Conservation (phyloP, 2,888 invertebrate genomes). For the Rotaria macrura region DNA sequence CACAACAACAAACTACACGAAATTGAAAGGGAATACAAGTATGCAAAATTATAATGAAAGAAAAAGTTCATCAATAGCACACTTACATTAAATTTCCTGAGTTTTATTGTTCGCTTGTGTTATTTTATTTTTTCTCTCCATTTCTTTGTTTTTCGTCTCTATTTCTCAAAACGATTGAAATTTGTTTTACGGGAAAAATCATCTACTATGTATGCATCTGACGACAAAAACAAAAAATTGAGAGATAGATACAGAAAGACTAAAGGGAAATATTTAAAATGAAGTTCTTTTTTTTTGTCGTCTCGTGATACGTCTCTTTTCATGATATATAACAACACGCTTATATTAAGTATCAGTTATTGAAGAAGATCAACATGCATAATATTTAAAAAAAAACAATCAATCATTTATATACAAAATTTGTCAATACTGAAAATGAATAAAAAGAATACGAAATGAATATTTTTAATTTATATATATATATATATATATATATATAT, state of each 20-base stretch:
- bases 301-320: background rate
- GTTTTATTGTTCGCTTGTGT: background rate
- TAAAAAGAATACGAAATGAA: background rate
- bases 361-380: background rate
- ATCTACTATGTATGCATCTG: background rate
- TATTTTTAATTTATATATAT: too few species aligned
- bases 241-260: background rate
- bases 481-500: background rate
- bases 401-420: background rate
- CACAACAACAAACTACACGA: background rate
- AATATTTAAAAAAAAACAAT: background rate
- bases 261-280: too few species aligned
- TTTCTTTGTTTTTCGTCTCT: background rate
- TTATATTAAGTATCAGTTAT: background rate
- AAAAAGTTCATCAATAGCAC: background rate
- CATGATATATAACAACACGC: background rate
- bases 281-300: background rate
- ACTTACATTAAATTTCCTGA: background rate
- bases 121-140: background rate
- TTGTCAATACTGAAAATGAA: background rate
- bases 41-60: background rate
- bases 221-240: background rate
- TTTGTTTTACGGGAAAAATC: background rate
- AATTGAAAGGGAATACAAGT: background rate
- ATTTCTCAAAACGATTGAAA: too few species aligned